Evolutionary conservation across 1,140 invertebrate genomes (phyloP), one percentile per base, ranked within the genome.

Genomic region (Notospermus geniculatus): DNA sequence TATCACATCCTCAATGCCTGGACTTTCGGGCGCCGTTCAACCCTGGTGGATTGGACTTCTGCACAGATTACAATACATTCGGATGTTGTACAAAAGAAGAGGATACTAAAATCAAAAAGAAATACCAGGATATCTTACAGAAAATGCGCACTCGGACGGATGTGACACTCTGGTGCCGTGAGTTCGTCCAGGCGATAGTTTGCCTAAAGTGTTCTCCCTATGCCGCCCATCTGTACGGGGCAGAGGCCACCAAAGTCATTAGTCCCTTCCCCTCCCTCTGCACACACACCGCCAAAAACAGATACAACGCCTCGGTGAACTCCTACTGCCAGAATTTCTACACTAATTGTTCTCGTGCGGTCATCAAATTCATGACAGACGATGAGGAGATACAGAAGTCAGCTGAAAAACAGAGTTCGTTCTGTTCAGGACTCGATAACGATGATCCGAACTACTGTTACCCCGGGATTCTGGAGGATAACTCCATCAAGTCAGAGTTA

Each of bases 151-250:
- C 54, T 2, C 19, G 30, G 23, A 45, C 45, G 28, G 28, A 39
- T 27, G 36, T 53, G 46, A 28, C 23, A 28, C 22, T 41, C 19
- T 54, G 15, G 36, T 78, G 76, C 64, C 29, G 58, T 4, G 50
- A 53, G 7, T 68, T 67, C 28, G 53, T 71, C 2, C 63, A 68
- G 36, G 63, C 69, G 29, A 54, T 79, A 36, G 52, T 76, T 9
- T 79, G 77, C 59, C 70, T 72, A 29, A 63, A 63, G 22, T 79
- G 77, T 67, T 76, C 75, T 0, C 77, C 77, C 9, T 75, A 73
- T 46, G 74, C 74, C 0, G 73, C 74, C 13, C 76, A 79, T 55
- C 63, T 78, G 1, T 77, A 71, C 57, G 71, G 71, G 50, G 62
- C 67, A 1, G 75, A 77, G 39, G 54, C 53, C 1, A 74, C 61